phyloP scores from a whole-genome alignment of 2,113 vertebrate species.

The Thalassoma bifasciatum region DNA sequence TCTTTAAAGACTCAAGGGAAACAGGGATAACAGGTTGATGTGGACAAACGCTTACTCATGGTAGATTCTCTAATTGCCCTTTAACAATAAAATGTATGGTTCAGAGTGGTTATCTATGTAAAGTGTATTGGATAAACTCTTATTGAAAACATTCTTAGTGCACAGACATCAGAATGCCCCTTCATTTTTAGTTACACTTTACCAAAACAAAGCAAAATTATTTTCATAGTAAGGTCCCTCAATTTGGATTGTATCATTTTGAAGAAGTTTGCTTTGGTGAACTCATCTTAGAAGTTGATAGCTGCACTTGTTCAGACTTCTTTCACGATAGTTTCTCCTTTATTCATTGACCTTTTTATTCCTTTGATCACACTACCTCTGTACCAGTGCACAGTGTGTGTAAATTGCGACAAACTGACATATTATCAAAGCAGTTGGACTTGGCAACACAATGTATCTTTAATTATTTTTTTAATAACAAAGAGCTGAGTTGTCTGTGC shows the following conservation, averaged over 20 bases:
- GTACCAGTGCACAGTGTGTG: not conserved
- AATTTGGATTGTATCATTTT: not conserved
- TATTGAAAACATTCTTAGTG: not conserved
- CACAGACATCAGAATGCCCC: not conserved
- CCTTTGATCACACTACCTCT: not conserved
- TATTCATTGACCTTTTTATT: slow-evolving; percentile 20
- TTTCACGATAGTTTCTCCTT: not conserved
- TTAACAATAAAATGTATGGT: too few relatives aligned
- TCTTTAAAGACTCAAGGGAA: too few relatives aligned
- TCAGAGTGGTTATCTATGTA: too few relatives aligned
- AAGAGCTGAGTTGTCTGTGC: not conserved
- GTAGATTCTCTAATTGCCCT: too few relatives aligned
- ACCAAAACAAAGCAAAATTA: not conserved
- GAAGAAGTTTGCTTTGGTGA: not conserved
- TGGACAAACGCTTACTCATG: too few relatives aligned
- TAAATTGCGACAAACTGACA: slow-evolving; percentile 11
- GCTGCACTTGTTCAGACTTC: not conserved
- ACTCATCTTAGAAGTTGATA: not conserved
- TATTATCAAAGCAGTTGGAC: slow-evolving; percentile 17
- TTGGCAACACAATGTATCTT: not conserved
- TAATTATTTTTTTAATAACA: slow-evolving; percentile 18
- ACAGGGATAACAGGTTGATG: too few relatives aligned
- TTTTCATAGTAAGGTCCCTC: not conserved
- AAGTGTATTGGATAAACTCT: too few relatives aligned
- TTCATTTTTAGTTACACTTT: not conserved